These are phyloP conservation scores for Thereva unica DNA, from an alignment of 2,888 invertebrate genomes.

Conservation along the genomic window DNA sequence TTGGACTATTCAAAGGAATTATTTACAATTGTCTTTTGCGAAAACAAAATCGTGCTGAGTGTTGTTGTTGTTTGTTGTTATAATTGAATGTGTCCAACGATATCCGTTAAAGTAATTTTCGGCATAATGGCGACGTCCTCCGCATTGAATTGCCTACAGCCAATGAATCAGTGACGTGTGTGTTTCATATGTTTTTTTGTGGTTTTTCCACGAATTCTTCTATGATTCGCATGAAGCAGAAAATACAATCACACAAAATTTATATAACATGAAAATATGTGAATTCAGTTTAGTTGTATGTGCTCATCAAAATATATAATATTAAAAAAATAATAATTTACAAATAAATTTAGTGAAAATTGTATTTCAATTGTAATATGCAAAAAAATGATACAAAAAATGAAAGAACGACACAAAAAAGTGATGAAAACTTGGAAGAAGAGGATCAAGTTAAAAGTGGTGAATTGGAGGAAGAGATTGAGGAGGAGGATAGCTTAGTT, in stretches of 20 bases:
- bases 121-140: no score
- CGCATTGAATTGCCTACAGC: background rate
- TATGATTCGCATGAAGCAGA: constrained; percentile 28
- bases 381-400: constrained; percentile 48
- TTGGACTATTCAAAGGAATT: no score
- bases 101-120: no score
- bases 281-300: no score
- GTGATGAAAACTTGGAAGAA: constrained; percentile 47
- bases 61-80: no score
- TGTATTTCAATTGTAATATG: constrained; percentile 41
- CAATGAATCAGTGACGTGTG: constrained; percentile 3
- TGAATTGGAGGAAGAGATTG: constrained; percentile 18
- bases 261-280: no score
- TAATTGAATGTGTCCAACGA: no score
- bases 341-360: constrained; percentile 8
- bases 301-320: constrained; percentile 6
- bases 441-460: constrained; percentile 37
- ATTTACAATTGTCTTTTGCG: no score
- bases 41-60: no score
- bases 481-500: constrained; percentile 43
- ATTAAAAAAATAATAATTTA: constrained; percentile 6
- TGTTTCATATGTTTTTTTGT: constrained; percentile 18
- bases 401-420: constrained; percentile 46
- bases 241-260: background rate
- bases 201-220: constrained; percentile 28